Percentiles rank a stretch among this genome's conserved stretches.
phyloP scores from a whole-genome alignment of 1,140 invertebrate species.

The Drosophila carrolli region DNA sequence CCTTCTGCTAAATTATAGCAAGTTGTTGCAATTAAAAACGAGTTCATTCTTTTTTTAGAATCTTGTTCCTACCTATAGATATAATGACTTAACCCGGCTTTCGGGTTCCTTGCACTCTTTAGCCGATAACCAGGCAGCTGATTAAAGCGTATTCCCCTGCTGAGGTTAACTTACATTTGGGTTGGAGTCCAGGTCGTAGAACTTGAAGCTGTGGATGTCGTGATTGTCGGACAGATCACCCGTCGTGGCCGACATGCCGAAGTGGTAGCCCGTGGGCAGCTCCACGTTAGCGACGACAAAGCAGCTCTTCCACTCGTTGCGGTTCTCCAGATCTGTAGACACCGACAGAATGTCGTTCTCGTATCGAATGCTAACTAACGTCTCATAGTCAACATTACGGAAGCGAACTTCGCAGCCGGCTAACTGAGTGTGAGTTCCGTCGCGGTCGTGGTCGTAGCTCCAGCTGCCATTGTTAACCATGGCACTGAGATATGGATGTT shows the following conservation, averaged over 20 bases:
- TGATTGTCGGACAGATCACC: slow-evolving; percentile 99
- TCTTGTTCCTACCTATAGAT: background rate
- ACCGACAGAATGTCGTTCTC: slow-evolving; percentile 95
- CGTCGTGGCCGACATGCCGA: slow-evolving; percentile 97
- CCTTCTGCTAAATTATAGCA: slow-evolving; percentile 7
- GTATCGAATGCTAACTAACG: slow-evolving; percentile 95
- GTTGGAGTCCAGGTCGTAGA: slow-evolving; percentile 94
- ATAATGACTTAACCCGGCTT: background rate
- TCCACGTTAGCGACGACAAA: slow-evolving; percentile 95
- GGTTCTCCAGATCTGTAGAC: slow-evolving; percentile 95
- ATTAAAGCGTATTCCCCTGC: background rate
- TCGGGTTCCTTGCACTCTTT: slow-evolving; percentile 7
- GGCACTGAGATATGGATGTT: slow-evolving; percentile 98
- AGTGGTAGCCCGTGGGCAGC: slow-evolving; percentile 97
- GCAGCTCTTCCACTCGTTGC: slow-evolving; percentile 97
- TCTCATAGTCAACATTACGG: slow-evolving; percentile 96
- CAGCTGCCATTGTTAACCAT: slow-evolving; percentile 99
- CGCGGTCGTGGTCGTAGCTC: slow-evolving; percentile 98
- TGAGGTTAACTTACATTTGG: slow-evolving; percentile 87
- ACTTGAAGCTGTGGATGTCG: slow-evolving; percentile 96
- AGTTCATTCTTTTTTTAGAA: background rate
- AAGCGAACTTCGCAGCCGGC: slow-evolving; percentile 97
- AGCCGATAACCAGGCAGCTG: background rate
- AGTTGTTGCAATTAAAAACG: slow-evolving; percentile 3
- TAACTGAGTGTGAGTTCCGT: slow-evolving; percentile 98